A percentile compares a stretch with the other conserved stretches of the same genome.
phyloP scores from a whole-genome alignment of 2,888 invertebrate species.

The Hydrotaea diabolus region DNA sequence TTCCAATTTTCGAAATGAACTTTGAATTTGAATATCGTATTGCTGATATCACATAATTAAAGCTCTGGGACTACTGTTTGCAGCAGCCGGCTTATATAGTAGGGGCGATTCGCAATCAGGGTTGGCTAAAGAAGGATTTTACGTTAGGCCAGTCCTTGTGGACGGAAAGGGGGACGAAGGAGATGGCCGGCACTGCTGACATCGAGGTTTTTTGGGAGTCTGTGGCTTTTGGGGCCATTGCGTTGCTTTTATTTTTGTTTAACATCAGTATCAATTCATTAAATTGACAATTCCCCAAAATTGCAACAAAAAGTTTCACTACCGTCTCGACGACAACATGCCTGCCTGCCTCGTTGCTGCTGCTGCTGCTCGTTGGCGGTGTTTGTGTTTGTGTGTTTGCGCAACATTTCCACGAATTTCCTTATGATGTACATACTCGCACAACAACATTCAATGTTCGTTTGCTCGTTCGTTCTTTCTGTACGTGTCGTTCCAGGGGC shows the following conservation, averaged over 20 bases:
- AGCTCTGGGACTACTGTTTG: neutral
- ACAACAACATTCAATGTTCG: constrained; percentile 1
- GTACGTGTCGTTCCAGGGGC: constrained; percentile 9
- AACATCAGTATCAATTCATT: constrained; percentile 80
- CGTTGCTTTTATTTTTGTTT: constrained; percentile 67
- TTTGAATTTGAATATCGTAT: neutral
- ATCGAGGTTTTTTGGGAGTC: neutral
- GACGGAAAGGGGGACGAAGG: too few relatives aligned
- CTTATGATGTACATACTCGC: constrained; percentile 40
- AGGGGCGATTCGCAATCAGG: neutral
- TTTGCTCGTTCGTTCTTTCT: neutral
- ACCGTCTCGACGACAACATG: constrained; percentile 52
- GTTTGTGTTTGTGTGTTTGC: constrained; percentile 39
- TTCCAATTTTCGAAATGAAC: neutral
- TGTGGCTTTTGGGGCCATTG: neutral
- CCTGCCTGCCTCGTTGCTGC: constrained; percentile 62
- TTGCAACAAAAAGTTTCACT: constrained; percentile 73
- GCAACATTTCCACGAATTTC: constrained; percentile 78
- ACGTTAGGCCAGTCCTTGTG: neutral
- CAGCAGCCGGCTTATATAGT: neutral
- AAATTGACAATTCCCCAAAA: constrained; percentile 80
- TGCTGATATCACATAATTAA: neutral
- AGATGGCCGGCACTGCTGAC: too few relatives aligned
- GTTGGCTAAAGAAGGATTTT: neutral
- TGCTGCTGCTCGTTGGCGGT: neutral